Evolutionary conservation across 2,888 invertebrate species (phyloP), one percentile per base, ranked within the genome.

Genomic region (Copidosoma aretas): DNA sequence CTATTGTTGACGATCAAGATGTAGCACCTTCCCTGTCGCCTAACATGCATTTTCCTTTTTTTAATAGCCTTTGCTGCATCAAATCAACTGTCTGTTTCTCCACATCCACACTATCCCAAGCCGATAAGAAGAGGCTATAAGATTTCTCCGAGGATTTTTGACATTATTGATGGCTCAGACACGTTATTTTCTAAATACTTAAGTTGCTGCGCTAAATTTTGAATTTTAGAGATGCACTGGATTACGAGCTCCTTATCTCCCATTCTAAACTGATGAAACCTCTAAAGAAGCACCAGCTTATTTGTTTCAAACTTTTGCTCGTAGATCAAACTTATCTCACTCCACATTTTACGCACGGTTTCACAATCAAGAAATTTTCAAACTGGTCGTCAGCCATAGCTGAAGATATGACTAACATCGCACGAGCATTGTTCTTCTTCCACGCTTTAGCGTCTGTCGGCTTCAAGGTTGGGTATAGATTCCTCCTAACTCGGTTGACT

Each of bases 381-480:
- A 56, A 10, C 22, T 56, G 63, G 15, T 41, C 21, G 17, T 21
- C 24, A 12, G 53, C 41, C 39, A 54, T 24, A 1, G 63, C 43
- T 19, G 62, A 22, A 14, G n/a, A 41, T n/a, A 63, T 24, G 10
- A 56, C 12, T 17, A n/a, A 17, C 56, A 41, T 39, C 5, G 41
- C 63, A n/a, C n/a, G 54, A 10, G 74, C 39, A 21, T 59, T 24
- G 5, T 39, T 41, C 41, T 59, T 15, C 21, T 15, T 41, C 59
- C 59, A 59, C 15, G 17, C 14, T 22, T 59, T 59, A 2, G 1
- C 5, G 1, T 15, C 43, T 43, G 10, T 41, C 5, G 43, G 41
- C 10, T 19, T n/a, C 24, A n/a, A 60, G 1, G 15, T 56, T 17
- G 43, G 52, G 46, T 41, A 43, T 17, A 32, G 41, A 39, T 24